A percentile compares a stretch with the other conserved stretches of the same genome.
Evolutionary conservation across 92 coral and sea anemone species (phyloP).

Genomic region (Zoanthus sociatus): DNA sequence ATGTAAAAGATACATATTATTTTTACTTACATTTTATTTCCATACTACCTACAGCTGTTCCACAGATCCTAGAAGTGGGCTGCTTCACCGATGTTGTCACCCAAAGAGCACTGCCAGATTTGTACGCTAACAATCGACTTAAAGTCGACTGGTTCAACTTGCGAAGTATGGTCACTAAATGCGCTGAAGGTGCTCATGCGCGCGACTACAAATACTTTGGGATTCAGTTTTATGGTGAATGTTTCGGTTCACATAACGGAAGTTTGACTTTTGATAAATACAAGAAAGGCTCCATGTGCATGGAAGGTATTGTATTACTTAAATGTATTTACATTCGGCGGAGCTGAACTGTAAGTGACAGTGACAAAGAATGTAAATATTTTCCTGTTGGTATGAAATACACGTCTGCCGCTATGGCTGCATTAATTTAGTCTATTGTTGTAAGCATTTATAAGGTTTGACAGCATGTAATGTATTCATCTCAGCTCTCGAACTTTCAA

Average conservation of each 20-base stretch:
- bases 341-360: no score
- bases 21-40: not conserved
- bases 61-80: constrained; percentile 69
- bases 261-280: constrained; percentile 33
- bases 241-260: constrained; percentile 33
- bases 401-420: no score
- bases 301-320: constrained; percentile 1
- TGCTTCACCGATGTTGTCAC: constrained; percentile 61
- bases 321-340: no score
- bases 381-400: no score
- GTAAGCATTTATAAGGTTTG: no score
- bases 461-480: no score
- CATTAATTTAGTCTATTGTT: not conserved
- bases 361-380: no score
- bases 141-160: constrained; percentile 66
- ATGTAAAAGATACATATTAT: not conserved
- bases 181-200: constrained; percentile 70
- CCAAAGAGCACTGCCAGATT: constrained; percentile 49
- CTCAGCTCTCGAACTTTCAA: no score
- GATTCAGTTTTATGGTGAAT: constrained; percentile 71
- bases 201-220: constrained; percentile 70
- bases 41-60: constrained; percentile 46
- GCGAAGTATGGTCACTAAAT: constrained; percentile 67
- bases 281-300: not conserved
- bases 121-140: constrained; percentile 46